Base-by-base conservation (phyloP, 2,113 vertebrate species). In the Hyaena hyaena region DNA sequence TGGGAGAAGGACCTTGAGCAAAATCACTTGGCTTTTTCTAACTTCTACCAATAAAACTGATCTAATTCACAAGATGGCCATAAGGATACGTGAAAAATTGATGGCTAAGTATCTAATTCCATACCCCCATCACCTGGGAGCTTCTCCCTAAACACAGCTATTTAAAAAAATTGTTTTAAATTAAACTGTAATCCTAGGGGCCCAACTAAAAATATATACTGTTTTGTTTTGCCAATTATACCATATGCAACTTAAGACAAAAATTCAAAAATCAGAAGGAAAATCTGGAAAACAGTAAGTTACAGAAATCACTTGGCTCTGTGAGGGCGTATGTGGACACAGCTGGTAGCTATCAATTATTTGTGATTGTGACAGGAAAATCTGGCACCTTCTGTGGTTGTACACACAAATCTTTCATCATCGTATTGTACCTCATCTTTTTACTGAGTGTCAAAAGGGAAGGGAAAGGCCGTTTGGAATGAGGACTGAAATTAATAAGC, bases 281-380 rank as follows among this genome's bases (percentile, higher is more conserved):
- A 98, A 98, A 93, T 84, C 28, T 98, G 98, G 98, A 98, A 98
- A 98, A 98, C 98, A 98, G 94, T 98, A 98, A 98, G 95, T 98
- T 98, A 98, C 98, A 98, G 96, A 98, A 98, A 97, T 97, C 95
- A 74, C 96, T 98, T 97, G 97, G 93, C 97, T 96, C 58, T 74
- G 79, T 92, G 96, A 98, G 96, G 33, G 96, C 74, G 95, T 48
- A 94, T 98, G 98, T 98, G 97, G 99, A 98, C 98, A 98, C 98
- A 99, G 98, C 98, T 99, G 99, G 98, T 98, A 98, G 98, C 98
- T 93, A 98, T 99, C 98, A 98, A 97, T 98, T 98, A 97, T 98
- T 98, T 96, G 97, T 96, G 95, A 98, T 98, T 97, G 98, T 98
- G 98, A 97, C 92, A 98, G 97, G 97, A 98, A 98, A 98, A 97